These are phyloP conservation scores for Macheiramphus alcinus DNA, from an alignment of 2,113 vertebrate species.

Conservation along the genomic window DNA sequence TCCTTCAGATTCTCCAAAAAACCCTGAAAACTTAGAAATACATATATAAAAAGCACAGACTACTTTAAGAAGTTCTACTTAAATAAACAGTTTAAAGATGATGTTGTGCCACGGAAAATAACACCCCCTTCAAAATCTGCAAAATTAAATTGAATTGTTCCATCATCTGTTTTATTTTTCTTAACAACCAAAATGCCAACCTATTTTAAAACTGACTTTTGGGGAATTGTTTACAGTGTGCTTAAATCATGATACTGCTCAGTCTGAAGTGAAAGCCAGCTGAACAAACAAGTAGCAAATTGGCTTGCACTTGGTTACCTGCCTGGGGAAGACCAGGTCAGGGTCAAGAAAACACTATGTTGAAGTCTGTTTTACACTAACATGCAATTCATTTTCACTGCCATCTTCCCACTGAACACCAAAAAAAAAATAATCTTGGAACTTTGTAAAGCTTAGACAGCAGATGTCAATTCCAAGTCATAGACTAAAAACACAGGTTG, in stretches of 20 bases:
- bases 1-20: not conserved
- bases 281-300: not conserved
- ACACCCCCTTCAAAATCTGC: not conserved
- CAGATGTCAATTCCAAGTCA: not conserved
- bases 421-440: not conserved
- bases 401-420: not conserved
- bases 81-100: not conserved
- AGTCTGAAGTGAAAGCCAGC: not conserved
- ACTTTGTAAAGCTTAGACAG: not conserved
- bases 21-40: not conserved
- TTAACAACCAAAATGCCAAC: not conserved
- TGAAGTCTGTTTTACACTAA: not conserved
- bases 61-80: not conserved
- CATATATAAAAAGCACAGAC: not conserved
- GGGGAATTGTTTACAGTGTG: not conserved
- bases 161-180: not conserved
- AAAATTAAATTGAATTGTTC: not conserved
- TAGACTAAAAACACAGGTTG: not conserved
- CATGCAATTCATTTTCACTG: not conserved
- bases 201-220: not conserved
- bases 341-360: not conserved
- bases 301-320: not conserved
- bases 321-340: not conserved
- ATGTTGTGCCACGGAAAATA: not conserved
- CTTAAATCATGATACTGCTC: not conserved